Conservation (phyloP, 2,113 vertebrate species). For the Nyctibius bracteatus region DNA sequence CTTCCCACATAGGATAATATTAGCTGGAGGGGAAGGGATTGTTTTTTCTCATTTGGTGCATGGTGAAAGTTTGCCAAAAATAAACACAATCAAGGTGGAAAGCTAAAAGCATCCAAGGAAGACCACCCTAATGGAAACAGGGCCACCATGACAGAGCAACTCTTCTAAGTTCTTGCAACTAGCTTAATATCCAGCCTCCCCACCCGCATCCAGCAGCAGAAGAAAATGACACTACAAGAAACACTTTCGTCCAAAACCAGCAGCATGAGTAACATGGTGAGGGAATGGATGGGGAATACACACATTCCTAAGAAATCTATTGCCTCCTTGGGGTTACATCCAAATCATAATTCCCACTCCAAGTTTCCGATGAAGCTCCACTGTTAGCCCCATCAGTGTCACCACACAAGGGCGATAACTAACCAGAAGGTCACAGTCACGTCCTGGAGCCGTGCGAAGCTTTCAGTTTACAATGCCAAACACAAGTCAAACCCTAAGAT, state of each 20-base stretch:
- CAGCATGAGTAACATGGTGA: not conserved
- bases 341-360: not conserved
- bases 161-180: not conserved
- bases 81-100: not conserved
- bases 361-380: not conserved
- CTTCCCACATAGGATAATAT: not conserved
- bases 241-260: not conserved
- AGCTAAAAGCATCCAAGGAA: not conserved
- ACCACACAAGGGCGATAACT: not conserved
- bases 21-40: not conserved
- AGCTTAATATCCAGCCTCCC: not conserved
- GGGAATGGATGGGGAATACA: not conserved
- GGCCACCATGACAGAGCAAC: not conserved
- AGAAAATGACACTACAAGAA: not conserved
- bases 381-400: not conserved
- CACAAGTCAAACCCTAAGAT: not conserved
- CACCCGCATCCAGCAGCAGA: not conserved
- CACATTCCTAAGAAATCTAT: not conserved
- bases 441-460: not conserved
- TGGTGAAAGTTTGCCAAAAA: not conserved
- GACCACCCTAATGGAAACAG: not conserved
- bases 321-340: not conserved
- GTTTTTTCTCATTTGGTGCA: not conserved
- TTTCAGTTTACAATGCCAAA: not conserved
- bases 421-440: not conserved